Evolutionary conservation across 2,113 vertebrate genomes (phyloP), one percentile per base, ranked within the genome.

Genomic region (Origma solitaria): DNA sequence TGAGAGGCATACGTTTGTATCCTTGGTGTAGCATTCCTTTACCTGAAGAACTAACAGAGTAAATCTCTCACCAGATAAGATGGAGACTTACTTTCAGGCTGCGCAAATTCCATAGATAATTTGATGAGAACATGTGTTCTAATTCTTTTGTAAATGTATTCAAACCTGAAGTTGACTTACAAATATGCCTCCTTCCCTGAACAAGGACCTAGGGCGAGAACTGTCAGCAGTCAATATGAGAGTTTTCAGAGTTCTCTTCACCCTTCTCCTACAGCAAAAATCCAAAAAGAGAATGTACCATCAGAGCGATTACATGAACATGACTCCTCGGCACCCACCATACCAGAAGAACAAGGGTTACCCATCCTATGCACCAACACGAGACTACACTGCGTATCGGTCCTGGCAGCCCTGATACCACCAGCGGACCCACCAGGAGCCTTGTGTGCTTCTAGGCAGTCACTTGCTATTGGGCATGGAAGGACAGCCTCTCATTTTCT

Each of bases 261-360:
- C 30, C 65, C 47, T 76, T 92, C 73, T 80, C 71, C 77, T 66
- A 60, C 94, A 98, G 98, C 88, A 91, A 31, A 98, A 96, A 82
- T 96, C 30, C 68, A 98, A 91, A 68, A 98, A 72, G 78, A 97
- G 18, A 7, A 85, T 77, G n/a, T 97, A 96, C 71, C 97, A 96
- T 68, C 98, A 97, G 70, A 98, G 97, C 4, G 98, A 98, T 92
- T 98, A 98, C 94, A 98, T 98, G 96, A 98, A 98, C 91, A 98
- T 98, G 97, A 98, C 96, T 2, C 97, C 98, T 8, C 95, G 97
- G 79, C 96, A 97, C 17, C 90, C 96, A 7, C 97, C 92, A 0
- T 87, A 97, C 50, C 97, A 96, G n/a, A 98, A 97, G 35, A 98
- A 96, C 50, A 98, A 91, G 71, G 97, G 96, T 47, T 98, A 97